A percentile compares a stretch with the other conserved stretches of the same genome.
Conservation (phyloP, 2,888 invertebrate genomes). For the Pterostichus niger region DNA sequence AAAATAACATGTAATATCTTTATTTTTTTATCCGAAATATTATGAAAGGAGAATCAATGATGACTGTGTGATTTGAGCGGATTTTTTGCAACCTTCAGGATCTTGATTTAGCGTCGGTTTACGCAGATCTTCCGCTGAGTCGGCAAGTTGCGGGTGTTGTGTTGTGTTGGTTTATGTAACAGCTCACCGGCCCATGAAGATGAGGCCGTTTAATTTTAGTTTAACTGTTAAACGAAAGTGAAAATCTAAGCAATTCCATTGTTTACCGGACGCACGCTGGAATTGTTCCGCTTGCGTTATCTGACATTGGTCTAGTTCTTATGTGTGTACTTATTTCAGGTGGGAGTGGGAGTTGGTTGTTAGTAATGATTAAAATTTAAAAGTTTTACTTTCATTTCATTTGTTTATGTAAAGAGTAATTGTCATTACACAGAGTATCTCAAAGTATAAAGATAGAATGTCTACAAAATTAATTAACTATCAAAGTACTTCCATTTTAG, state of each 20-base stretch:
- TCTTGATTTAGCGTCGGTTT: conserved; percentile 18
- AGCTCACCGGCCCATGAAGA: conserved; percentile 62
- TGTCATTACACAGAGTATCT: background rate
- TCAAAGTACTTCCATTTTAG: too few relatives aligned
- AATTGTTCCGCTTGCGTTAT: conserved; percentile 63
- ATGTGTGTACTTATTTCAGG: conserved; percentile 23
- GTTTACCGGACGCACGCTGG: conserved; percentile 63
- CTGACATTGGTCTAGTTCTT: conserved; percentile 65
- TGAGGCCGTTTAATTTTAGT: conserved; percentile 66
- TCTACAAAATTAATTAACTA: too few relatives aligned
- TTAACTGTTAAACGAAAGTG: conserved; percentile 67
- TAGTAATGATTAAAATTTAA: conserved; percentile 5
- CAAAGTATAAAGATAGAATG: background rate
- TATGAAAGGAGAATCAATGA: conserved; percentile 3
- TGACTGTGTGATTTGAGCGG: background rate
- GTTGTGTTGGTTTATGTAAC: conserved; percentile 65
- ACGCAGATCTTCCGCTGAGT: conserved; percentile 46
- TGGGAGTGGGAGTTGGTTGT: too few relatives aligned
- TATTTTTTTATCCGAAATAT: background rate
- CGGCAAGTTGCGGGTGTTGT: conserved; percentile 34
- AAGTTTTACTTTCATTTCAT: conserved; percentile 35
- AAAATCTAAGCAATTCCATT: conserved; percentile 62
- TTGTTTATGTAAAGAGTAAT: conserved; percentile 2
- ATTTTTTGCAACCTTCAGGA: conserved; percentile 48
- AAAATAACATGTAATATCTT: background rate